Evolutionary conservation across 2,888 invertebrate species (phyloP), one percentile per base, ranked within the genome.

Genomic region (Spodoptera exigua): DNA sequence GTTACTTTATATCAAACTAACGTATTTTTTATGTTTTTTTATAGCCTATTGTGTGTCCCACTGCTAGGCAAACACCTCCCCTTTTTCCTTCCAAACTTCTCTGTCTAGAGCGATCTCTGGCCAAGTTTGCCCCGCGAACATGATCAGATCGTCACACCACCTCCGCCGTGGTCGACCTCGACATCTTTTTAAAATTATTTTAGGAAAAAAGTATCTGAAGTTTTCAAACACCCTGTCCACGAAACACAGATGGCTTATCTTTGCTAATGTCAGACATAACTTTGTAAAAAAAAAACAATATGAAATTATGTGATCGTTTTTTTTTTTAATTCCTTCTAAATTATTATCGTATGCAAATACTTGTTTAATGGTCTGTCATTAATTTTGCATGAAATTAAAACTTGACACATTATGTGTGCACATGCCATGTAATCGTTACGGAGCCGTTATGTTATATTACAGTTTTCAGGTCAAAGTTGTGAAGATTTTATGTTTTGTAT

Each of bases 361-460:
- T n/a, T n/a, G 11, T 14, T n/a, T 56, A 44, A 56, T 56, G 43
- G 17, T 4, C n/a, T 41, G 12, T 11, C 35, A 36, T 47, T 41
- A 11, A 18, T n/a, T 40, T 16, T 11, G 32, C 3, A 17, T 12
- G 16, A 27, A 41, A 41, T 5, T 43, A 52, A 43, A 37, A 21
- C 21, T 13, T 36, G 14, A 35, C 27, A 27, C 13, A 48, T 56
- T 48, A 7, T 27, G 36, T 37, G 7, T 5, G 16, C 37, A n/a
- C n/a, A 11, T 7, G 16, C n/a, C 32, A 18, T 51, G 41, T 56
- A 43, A 56, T 55, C 46, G 11, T 41, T 47, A 35, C 12, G 5
- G 16, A 41, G n/a, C 47, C 47, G 56, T 56, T 48, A 56, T 14
- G n/a, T 48, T 43, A 35, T 10, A 55, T 55, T 47, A 37, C n/a